Evolutionary conservation across 2,113 vertebrate genomes (phyloP).

Genomic region (Caracal caracal): DNA sequence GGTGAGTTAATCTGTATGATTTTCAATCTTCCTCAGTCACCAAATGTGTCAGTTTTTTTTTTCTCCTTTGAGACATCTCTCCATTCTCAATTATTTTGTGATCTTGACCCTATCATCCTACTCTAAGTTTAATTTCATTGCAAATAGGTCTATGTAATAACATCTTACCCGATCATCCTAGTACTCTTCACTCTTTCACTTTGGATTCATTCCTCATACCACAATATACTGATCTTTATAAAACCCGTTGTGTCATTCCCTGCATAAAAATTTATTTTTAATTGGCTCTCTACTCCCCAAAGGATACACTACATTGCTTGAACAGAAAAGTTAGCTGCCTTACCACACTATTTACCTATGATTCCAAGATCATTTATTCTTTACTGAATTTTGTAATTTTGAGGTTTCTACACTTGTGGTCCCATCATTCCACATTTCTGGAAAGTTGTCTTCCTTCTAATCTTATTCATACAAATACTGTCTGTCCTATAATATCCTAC

Average conservation of each 20-base stretch:
- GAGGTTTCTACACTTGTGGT: not conserved
- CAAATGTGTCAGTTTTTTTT: not conserved
- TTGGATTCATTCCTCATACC: not conserved
- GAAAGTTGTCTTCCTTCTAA: not conserved
- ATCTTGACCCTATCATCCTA: not conserved
- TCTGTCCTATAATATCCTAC: not conserved
- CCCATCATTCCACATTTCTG: not conserved
- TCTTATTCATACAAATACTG: not conserved
- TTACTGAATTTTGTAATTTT: not conserved
- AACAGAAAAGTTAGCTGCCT: not conserved
- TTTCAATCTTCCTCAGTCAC: not conserved
- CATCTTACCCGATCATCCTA: not conserved
- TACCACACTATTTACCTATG: not conserved
- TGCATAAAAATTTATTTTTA: conserved; percentile 7
- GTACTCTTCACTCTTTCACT: not conserved
- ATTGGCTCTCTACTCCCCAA: not conserved
- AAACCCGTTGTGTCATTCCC: not conserved
- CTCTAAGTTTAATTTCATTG: not conserved
- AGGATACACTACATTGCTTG: not conserved
- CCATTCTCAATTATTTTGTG: conserved; percentile 22
- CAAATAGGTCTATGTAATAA: not conserved
- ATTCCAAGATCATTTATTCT: not conserved
- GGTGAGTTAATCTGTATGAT: not conserved
- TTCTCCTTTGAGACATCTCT: not conserved
- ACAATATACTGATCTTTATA: conserved; percentile 32